Evolutionary conservation across 2,888 invertebrate genomes (phyloP).

Genomic region (Bembecia ichneumoniformis): DNA sequence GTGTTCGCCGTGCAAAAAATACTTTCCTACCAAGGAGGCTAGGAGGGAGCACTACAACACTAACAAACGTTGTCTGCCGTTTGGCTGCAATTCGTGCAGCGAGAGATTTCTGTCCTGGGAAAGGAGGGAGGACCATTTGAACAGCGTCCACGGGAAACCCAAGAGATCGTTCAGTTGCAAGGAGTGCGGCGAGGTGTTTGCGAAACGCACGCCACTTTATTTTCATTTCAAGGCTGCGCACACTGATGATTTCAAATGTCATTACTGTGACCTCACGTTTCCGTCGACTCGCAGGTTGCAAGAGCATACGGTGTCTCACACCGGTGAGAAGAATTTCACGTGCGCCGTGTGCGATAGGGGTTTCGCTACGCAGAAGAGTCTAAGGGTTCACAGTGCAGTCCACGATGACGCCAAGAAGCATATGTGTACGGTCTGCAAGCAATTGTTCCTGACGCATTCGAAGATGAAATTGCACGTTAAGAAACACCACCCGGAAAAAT

Average conservation of each 20-base stretch:
- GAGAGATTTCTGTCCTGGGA: constrained; percentile 6
- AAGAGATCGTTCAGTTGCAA: constrained; percentile 6
- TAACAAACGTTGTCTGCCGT: constrained; percentile 7
- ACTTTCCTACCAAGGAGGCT: constrained; percentile 4
- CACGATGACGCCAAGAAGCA: constrained; percentile 11
- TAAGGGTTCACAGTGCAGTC: constrained; percentile 7
- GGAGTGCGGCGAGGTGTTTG: constrained; percentile 8
- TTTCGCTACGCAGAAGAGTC: constrained; percentile 3
- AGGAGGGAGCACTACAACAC: constrained; percentile 4
- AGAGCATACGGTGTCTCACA: constrained; percentile 6
- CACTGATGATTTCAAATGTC: constrained; percentile 8
- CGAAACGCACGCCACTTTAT: constrained; percentile 3
- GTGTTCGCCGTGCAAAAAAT: constrained; percentile 7
- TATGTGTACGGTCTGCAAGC: constrained; percentile 6
- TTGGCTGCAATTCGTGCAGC: constrained; percentile 4
- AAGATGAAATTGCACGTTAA: constrained; percentile 7
- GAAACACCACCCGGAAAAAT: constrained; percentile 11
- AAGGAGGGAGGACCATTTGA: constrained; percentile 4
- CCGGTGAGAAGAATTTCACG: constrained; percentile 4
- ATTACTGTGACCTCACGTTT: constrained; percentile 7
- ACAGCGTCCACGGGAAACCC: constrained; percentile 5
- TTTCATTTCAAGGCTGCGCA: constrained; percentile 8
- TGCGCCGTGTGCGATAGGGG: constrained; percentile 8
- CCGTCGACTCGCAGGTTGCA: background rate
- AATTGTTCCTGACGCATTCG: background rate